Evolutionary conservation across 2,797 vertebrate species (phyloP).

Genomic region (Forpus xanthops): DNA sequence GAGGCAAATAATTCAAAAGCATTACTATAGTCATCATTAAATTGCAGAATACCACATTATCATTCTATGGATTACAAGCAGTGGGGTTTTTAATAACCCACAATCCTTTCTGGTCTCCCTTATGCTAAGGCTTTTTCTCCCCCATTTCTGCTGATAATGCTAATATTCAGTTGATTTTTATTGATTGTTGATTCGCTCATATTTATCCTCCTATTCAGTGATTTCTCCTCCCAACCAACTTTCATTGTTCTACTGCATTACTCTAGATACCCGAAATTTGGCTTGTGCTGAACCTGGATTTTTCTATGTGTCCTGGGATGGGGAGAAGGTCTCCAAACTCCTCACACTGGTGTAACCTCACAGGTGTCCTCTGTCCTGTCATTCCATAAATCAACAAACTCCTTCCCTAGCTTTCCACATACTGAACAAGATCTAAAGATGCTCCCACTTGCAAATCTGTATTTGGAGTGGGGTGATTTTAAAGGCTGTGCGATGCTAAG

Average conservation of each 20-base stretch:
- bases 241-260: neutral
- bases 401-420: neutral
- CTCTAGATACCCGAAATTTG: neutral
- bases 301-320: neutral
- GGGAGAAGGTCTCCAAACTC: neutral
- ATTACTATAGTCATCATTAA: neutral
- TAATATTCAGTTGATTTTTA: neutral
- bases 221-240: neutral
- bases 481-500: neutral
- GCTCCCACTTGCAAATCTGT: neutral
- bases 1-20: constrained; percentile 19
- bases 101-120: neutral
- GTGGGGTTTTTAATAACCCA: neutral
- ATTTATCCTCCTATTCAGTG: neutral
- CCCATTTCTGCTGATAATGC: neutral
- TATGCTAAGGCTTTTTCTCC: neutral
- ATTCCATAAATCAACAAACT: neutral
- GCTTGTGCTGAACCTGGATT: neutral
- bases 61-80: neutral
- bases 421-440: neutral
- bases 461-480: neutral
- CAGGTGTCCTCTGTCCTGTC: no score
- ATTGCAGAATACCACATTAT: neutral
- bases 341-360: accelerated
- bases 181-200: neutral